These are phyloP conservation scores for Drosophila ohnishii DNA, from an alignment of 1,140 invertebrate species.

Conservation along the genomic window DNA sequence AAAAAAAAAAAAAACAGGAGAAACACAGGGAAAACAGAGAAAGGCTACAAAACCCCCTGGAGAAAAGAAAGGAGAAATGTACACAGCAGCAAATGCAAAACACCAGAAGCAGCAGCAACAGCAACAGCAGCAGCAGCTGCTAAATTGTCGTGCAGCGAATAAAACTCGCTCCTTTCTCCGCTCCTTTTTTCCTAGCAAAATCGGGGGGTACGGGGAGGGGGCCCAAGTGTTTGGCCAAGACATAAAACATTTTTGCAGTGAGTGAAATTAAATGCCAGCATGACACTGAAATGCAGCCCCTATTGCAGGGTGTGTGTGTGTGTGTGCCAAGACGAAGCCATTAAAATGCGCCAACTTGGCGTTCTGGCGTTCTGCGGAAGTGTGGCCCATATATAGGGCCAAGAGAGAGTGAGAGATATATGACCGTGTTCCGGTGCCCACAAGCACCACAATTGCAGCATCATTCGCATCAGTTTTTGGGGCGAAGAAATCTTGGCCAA, in stretches of 20 bases:
- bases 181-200: slow-evolving; percentile 10
- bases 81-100: slow-evolving; percentile 64
- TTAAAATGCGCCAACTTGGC: slow-evolving; percentile 76
- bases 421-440: slow-evolving; percentile 30
- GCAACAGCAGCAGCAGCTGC: slow-evolving; percentile 52
- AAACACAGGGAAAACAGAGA: slow-evolving; percentile 1
- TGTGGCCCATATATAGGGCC: slow-evolving; percentile 55
- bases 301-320: slow-evolving; percentile 5
- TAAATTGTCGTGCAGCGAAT: slow-evolving; percentile 72
- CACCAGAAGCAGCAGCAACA: slow-evolving; percentile 22
- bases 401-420: slow-evolving; percentile 15
- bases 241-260: slow-evolving; percentile 79
- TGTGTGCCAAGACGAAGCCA: slow-evolving; percentile 68
- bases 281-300: slow-evolving; percentile 74
- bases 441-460: slow-evolving; percentile 26
- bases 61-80: slow-evolving; percentile 15
- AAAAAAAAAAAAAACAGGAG: slow-evolving; percentile 14
- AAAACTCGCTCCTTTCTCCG: slow-evolving; percentile 57
- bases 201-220: neutral
- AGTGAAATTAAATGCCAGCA: slow-evolving; percentile 81
- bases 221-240: slow-evolving; percentile 76
- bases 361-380: slow-evolving; percentile 54
- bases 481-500: neutral
- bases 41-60: slow-evolving; percentile 1
- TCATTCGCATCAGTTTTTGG: slow-evolving; percentile 10